Base-by-base conservation (phyloP, 2,888 invertebrate species). In the Drosophila antonietae region DNA sequence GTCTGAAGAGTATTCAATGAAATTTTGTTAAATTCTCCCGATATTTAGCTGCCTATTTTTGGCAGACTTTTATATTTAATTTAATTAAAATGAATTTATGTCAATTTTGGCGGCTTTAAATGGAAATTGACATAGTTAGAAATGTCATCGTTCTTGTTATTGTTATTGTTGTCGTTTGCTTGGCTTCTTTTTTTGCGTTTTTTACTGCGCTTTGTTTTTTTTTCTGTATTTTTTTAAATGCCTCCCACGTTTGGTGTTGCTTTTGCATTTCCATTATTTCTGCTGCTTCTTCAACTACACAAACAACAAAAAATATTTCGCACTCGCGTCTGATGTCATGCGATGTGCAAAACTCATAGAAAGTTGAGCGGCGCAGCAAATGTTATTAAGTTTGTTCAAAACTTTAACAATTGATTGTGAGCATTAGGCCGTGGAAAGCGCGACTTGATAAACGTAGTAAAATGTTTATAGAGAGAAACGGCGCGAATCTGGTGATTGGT, bases 101-200 rank as follows among this genome's bases (percentile, higher is more conserved):
- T 78, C 75, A 66, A 78, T 85, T 85, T 73, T 56, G 60, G 51
- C 61, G 20, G 63, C 71, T 78, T 69, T 57, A 75, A 84, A 88
- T 74, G 81, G 75, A 81, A 87, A 89, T 77, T 83, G 88, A 71
- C 88, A 86, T 72, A 76, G 71, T 61, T 78, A 31, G 52, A 62
- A 66, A 57, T 76, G 73, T 67, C 64, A 62, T 35, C 59, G 62
- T 78, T 57, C 63, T 44, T 33, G 1, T 41, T 51, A 37, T 53
- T 37, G n/a, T 33, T 58, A 23, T 52, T 61, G 14, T 49, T 23
- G 66, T 51, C 61, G 15, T 47, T 81, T 79, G 31, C 58, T 68
- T 72, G 85, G 76, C 83, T 84, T 82, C 77, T 68, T 59, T 10
- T 43, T 44, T 44, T 58, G 43, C 15, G 23, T n/a, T 51, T 44